These are phyloP conservation scores for Pseudopodoces humilis DNA, from an alignment of 2,113 vertebrate species.

Conservation along the genomic window DNA sequence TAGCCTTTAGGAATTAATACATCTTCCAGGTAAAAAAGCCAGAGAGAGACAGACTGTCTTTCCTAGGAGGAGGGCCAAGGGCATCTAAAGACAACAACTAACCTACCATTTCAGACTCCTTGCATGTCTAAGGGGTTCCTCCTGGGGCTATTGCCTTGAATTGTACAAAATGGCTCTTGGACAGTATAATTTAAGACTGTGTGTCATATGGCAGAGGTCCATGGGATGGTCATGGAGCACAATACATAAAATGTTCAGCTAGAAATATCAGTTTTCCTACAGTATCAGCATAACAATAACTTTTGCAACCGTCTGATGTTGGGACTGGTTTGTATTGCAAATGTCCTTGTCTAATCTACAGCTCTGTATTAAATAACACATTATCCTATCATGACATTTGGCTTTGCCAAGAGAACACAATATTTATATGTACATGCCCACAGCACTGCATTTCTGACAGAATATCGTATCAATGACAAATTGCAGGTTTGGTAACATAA, in stretches of 20 bases:
- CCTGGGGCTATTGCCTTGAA: neutral
- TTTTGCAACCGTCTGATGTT: neutral
- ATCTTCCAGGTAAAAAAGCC: neutral
- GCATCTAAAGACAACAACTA: neutral
- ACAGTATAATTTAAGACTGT: neutral
- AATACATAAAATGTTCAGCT: neutral
- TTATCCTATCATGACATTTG: neutral
- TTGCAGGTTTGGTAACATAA: neutral
- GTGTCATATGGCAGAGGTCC: neutral
- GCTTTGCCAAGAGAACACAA: neutral
- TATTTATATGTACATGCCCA: neutral
- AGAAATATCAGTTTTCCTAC: constrained; percentile 16
- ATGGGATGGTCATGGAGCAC: neutral
- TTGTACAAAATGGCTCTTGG: neutral
- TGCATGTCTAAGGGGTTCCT: neutral
- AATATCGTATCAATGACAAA: neutral
- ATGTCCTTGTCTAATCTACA: neutral
- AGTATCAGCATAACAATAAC: neutral
- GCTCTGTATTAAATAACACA: neutral
- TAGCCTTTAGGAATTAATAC: neutral
- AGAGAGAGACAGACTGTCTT: neutral
- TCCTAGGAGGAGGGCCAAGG: neutral
- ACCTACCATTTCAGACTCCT: neutral
- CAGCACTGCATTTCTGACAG: neutral
- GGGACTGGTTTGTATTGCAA: constrained; percentile 1